phyloP scores from a whole-genome alignment of 2,888 invertebrate species.

The Papilio gigon region DNA sequence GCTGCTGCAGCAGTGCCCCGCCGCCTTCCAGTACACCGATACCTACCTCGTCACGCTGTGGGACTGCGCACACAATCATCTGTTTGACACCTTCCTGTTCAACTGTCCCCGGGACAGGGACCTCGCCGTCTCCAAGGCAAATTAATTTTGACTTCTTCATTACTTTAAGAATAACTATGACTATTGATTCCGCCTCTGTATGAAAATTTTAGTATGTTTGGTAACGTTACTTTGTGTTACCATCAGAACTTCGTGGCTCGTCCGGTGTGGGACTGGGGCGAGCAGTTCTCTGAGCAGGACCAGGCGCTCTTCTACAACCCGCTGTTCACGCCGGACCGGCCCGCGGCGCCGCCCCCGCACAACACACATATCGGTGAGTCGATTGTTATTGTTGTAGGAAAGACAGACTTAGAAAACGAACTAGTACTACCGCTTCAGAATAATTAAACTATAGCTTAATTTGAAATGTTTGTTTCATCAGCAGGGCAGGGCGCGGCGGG shows the following conservation, averaged over 20 bases:
- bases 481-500: constrained; percentile 36
- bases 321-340: constrained; percentile 77
- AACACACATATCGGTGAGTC: constrained; percentile 49
- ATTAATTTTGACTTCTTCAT: neutral
- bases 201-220: no score
- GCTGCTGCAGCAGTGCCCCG: constrained; percentile 92
- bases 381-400: no score
- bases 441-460: no score
- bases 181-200: no score
- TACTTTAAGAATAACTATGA: no score
- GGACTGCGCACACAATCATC: constrained; percentile 93
- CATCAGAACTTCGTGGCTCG: constrained; percentile 83
- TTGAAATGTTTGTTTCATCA: no score
- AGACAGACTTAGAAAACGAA: no score
- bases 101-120: constrained; percentile 91
- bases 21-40: constrained; percentile 95
- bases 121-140: constrained; percentile 84
- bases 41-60: constrained; percentile 95
- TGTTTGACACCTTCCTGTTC: constrained; percentile 96
- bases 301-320: constrained; percentile 93
- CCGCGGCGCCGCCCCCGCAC: constrained; percentile 50
- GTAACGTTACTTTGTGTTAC: no score
- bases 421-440: no score
- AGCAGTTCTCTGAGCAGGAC: constrained; percentile 92
- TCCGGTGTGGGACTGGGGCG: constrained; percentile 95